Base-by-base conservation (phyloP, 2,888 invertebrate genomes). In the Synergus itoensis region DNA sequence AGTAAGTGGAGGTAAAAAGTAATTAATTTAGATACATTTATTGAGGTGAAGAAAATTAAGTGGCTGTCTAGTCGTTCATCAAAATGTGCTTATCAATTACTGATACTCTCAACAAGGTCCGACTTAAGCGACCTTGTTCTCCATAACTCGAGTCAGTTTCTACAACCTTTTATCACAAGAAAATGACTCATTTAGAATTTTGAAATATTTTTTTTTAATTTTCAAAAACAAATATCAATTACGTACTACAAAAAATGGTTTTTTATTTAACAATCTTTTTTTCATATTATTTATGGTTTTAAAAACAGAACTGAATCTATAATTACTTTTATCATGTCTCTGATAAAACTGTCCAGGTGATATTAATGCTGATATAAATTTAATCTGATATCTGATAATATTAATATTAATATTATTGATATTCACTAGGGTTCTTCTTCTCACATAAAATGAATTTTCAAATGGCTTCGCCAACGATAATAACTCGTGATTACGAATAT, bases 21-120 rank as follows among this genome's bases (percentile, higher is more conserved):
- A 65, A 11, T 18, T n/a, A 41, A n/a, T 65, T 41, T 65, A 65
- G 65, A 41, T 41, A 41, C 18, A 65, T 65, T 65, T 65, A 12
- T 43, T 65, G 41, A 18, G 65, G n/a, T n/a, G 16, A n/a, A 41
- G n/a, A 65, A 41, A 41, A 18, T 65, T 18, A 65, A 18, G n/a
- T 41, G 65, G 41, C 41, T 41, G 41, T 65, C 65, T 65, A 18
- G 40, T 28, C 62, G 28, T 62, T 62, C 62, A 62, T 62, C 62
- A 62, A 41, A 60, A 41, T 16, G 41, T 18, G n/a, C 18, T 65
- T 41, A 41, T 41, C 41, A 65, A 41, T 65, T 65, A 41, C 41
- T 65, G 65, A 65, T 65, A 65, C 65, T 65, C 65, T 41, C 18
- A 65, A 65, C 65, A 41, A 41, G 41, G n/a, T 40, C n/a, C n/a